Conservation (phyloP, 2,888 invertebrate genomes). For the Diaperis boleti region DNA sequence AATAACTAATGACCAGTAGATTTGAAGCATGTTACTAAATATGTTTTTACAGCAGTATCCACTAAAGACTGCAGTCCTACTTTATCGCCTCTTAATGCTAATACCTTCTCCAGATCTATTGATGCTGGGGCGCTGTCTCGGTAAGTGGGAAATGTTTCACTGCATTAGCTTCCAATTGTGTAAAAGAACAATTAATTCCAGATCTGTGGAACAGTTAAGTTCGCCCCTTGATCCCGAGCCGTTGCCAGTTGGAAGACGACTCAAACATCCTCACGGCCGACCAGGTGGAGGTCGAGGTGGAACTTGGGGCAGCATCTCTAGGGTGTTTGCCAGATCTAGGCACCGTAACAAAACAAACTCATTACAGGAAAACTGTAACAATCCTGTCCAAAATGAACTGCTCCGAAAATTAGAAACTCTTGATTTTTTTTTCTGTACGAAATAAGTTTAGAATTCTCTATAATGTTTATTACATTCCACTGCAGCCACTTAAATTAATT, state of each 20-base stretch:
- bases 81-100: conserved; percentile 82
- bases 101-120: conserved; percentile 81
- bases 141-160: conserved; percentile 60
- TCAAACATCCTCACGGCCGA: conserved; percentile 62
- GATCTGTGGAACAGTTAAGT: conserved; percentile 86
- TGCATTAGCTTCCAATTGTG: conserved; percentile 22
- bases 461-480: too few relatives aligned
- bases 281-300: conserved; percentile 76
- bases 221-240: conserved; percentile 78
- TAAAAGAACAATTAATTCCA: conserved; percentile 54
- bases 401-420: neutral
- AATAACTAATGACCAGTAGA: conserved; percentile 20
- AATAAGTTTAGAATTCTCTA: too few relatives aligned
- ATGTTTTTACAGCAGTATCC: conserved; percentile 71
- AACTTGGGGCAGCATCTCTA: conserved; percentile 92
- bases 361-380: conserved; percentile 73
- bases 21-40: conserved; percentile 36
- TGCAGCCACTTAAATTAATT: too few relatives aligned
- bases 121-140: conserved; percentile 76
- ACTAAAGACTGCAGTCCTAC: conserved; percentile 89
- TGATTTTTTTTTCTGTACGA: too few relatives aligned
- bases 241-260: conserved; percentile 67
- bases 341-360: conserved; percentile 83
- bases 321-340: conserved; percentile 88
- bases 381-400: neutral